These are phyloP conservation scores for Leptobrachium ailaonicum DNA, from an alignment of 2,113 vertebrate genomes.

Conservation along the genomic window DNA sequence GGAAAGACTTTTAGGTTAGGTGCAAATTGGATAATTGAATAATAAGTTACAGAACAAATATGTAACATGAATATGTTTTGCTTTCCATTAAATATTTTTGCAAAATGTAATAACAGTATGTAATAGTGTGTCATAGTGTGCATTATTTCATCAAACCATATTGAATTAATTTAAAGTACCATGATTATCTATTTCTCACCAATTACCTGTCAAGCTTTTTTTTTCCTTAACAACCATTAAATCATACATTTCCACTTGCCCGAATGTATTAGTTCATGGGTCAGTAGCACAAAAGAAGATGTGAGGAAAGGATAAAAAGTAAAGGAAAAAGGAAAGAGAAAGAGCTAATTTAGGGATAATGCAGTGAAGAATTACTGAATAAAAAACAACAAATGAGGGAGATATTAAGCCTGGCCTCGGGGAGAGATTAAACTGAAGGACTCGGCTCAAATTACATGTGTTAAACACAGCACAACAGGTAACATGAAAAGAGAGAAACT, in stretches of 20 bases:
- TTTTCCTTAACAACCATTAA: neutral
- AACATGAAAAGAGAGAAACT: slow-evolving; percentile 38
- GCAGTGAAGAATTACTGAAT: slow-evolving; percentile 55
- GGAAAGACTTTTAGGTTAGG: too few relatives aligned
- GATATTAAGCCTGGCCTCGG: slow-evolving; percentile 58
- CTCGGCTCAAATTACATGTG: slow-evolving; percentile 57
- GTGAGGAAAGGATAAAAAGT: slow-evolving; percentile 54
- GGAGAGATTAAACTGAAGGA: slow-evolving; percentile 64
- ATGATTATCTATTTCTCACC: too few relatives aligned
- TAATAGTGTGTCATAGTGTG: too few relatives aligned
- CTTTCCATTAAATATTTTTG: too few relatives aligned
- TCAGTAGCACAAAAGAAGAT: slow-evolving; percentile 56
- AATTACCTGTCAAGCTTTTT: neutral
- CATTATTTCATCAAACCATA: too few relatives aligned
- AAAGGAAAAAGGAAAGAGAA: slow-evolving; percentile 56
- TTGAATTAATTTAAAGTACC: too few relatives aligned
- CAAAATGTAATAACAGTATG: too few relatives aligned
- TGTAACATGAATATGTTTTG: too few relatives aligned
- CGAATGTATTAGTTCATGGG: slow-evolving; percentile 50
- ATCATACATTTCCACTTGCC: slow-evolving; percentile 5
- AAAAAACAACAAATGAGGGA: slow-evolving; percentile 58
- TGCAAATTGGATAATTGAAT: too few relatives aligned
- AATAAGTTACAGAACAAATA: too few relatives aligned
- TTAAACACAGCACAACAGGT: slow-evolving; percentile 53
- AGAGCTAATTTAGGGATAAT: slow-evolving; percentile 63